Base-by-base conservation (phyloP, 2,113 vertebrate genomes). In the Sprattus sprattus region DNA sequence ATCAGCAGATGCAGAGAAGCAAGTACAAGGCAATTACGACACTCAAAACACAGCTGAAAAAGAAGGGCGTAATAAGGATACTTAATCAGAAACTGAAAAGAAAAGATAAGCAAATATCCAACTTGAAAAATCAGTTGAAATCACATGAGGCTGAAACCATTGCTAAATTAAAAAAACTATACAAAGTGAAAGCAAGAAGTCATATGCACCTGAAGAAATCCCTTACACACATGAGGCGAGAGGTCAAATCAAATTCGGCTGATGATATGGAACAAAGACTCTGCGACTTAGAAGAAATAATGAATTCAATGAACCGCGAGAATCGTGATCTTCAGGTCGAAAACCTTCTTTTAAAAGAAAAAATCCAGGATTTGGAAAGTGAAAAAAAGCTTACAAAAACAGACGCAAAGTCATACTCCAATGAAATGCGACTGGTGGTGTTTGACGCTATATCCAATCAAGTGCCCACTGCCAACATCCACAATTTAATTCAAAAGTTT, bases 81-180 rank as follows among this genome's bases (percentile, higher is more conserved):
- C 50, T 83, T 83, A 54, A 83, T 83, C 82, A 83, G 82, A 83
- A 83, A 83, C 49, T 83, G 82, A 83, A 83, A 83, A 83, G 82
- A 83, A 83, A 83, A 83, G 50, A 46, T 4, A 46, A 46, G 4
- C 82, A 83, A 83, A 83, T 83, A 83, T 54, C 82, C 47, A 52
- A 50, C 50, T 83, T 83, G 47, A 83, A 50, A 22, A 57, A 83
- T 32, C 49, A 15, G 82, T 83, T 83, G 50, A 83, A 83, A 22
- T 83, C 50, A 9, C 50, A 83, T n/a, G n/a, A n/a, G n/a, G n/a
- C n/a, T 83, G 82, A 57, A 83, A 83, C 82, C 49, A 54, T 83
- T 1, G 22, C 49, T 57, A 57, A 57, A 83, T 83, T 54, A 57
- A 83, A 83, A 46, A 46, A 46, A 4, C 46, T 46, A 8, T 46